Base-by-base conservation (phyloP, 2,888 invertebrate genomes). In the Maniola hyperantus region DNA sequence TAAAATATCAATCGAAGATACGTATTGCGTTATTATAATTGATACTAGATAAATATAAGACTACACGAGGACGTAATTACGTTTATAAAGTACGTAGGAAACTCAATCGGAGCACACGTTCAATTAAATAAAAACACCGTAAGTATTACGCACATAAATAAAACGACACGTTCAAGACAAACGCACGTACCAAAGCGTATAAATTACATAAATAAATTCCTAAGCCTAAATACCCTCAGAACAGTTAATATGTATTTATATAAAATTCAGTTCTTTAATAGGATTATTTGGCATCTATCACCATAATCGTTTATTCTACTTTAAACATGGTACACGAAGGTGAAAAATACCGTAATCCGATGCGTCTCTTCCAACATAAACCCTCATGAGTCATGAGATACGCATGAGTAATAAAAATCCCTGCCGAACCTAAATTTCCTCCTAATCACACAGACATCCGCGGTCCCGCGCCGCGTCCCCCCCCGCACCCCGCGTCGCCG, bases 221-320 rank as follows among this genome's bases (percentile, higher is more conserved):
- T 89, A 88, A 83, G 77, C 83, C 88, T 89, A 91, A 85, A 90
- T 90, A 91, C 91, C 90, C 91, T 90, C 91, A 91, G 92, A 91
- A 91, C 91, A 87, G 83, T 89, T 89, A 90, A 88, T 89, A 70
- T 87, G 86, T 88, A 89, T 91, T 88, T 87, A 90, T 92, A 90
- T 88, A 91, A 88, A 92, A 91, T 91, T 92, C 92, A 92, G 91
- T 91, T 92, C 91, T 92, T 91, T 91, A 91, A 88, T 89, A 91
- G 89, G 89, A 89, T 92, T 91, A 91, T 92, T 91, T 91, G 91
- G 91, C 92, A 90, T 92, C 85, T 90, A 90, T 91, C 88, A 91
- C 91, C 92, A 90, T 87, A 84, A 88, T 85, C 81, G 83, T 84
- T 59, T 85, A 88, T 74, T 83, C 88, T 91, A 91, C 88, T 77